These are phyloP conservation scores for Drosophila punjabiensis DNA, from an alignment of 1,140 invertebrate genomes.

Conservation along the genomic window DNA sequence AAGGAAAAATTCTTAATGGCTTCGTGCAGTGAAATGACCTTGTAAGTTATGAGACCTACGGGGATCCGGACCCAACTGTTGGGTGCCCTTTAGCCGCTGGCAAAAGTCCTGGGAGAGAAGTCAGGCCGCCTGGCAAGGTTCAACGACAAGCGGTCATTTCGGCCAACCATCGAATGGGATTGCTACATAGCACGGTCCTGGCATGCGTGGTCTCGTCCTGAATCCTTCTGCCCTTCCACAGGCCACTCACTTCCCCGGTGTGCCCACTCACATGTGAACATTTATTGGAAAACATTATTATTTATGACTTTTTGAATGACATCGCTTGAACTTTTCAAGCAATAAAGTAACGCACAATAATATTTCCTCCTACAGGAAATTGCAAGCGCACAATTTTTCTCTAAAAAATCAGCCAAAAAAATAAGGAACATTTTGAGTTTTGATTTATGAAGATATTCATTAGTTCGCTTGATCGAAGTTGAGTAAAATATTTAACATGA, in stretches of 20 bases:
- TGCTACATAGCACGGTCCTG: constrained; percentile 17
- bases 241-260: constrained; percentile 39
- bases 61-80: constrained; percentile 24
- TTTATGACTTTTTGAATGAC: constrained; percentile 85
- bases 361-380: constrained; percentile 55
- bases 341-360: constrained; percentile 77
- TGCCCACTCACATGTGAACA: constrained; percentile 84
- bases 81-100: constrained; percentile 45
- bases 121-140: constrained; percentile 53
- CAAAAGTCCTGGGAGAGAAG: constrained; percentile 29
- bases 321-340: constrained; percentile 82
- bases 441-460: constrained; percentile 75
- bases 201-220: constrained; percentile 26
- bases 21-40: constrained; percentile 75
- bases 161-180: constrained; percentile 25
- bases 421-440: constrained; percentile 45
- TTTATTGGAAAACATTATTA: constrained; percentile 85
- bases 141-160: constrained; percentile 62
- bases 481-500: constrained; percentile 14
- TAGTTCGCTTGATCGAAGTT: constrained; percentile 41
- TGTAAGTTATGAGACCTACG: constrained; percentile 70
- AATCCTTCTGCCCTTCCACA: constrained; percentile 12
- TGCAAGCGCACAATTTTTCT: constrained; percentile 32
- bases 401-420: constrained; percentile 23
- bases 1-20: constrained; percentile 73